phyloP scores from a whole-genome alignment of 1,140 invertebrate species.

The Odontomachus brunneus region DNA sequence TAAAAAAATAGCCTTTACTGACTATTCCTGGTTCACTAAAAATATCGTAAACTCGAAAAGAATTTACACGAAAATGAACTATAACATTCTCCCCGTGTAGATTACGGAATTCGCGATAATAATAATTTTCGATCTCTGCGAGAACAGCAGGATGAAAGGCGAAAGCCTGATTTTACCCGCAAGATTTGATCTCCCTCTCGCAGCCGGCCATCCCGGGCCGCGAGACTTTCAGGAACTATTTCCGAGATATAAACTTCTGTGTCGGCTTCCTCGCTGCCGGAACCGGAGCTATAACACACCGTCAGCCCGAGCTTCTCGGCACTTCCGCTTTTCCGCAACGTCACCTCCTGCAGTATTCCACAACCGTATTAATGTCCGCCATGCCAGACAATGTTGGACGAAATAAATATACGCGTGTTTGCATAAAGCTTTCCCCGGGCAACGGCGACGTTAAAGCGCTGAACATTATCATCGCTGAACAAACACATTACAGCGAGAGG shows the following conservation, averaged over 20 bases:
- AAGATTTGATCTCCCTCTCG: slow-evolving; percentile 91
- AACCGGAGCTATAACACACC: slow-evolving; percentile 89
- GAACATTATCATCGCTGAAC: slow-evolving; percentile 7
- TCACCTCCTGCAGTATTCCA: slow-evolving; percentile 88
- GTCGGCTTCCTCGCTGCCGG: slow-evolving; percentile 82
- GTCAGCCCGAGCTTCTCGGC: slow-evolving; percentile 89
- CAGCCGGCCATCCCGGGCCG: slow-evolving; percentile 89
- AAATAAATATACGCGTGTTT: slow-evolving; percentile 45
- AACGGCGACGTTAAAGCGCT: neutral
- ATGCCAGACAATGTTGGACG: slow-evolving; percentile 28
- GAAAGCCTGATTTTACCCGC: slow-evolving; percentile 81
- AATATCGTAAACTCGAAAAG: too few relatives aligned
- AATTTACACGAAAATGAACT: too few relatives aligned
- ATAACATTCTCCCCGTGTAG: too few relatives aligned
- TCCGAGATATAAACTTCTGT: slow-evolving; percentile 90
- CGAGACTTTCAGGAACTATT: slow-evolving; percentile 89
- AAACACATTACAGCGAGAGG: slow-evolving; percentile 19
- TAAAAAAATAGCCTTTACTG: too few relatives aligned
- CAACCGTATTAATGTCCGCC: slow-evolving; percentile 35
- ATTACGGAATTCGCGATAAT: too few relatives aligned
- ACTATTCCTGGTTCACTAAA: too few relatives aligned
- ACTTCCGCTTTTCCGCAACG: slow-evolving; percentile 86
- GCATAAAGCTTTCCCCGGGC: neutral
- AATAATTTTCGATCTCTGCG: too few relatives aligned
- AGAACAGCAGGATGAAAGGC: neutral